These are phyloP conservation scores for Naso thynnoides DNA, from an alignment of 2,797 vertebrate species.

Conservation along the genomic window DNA sequence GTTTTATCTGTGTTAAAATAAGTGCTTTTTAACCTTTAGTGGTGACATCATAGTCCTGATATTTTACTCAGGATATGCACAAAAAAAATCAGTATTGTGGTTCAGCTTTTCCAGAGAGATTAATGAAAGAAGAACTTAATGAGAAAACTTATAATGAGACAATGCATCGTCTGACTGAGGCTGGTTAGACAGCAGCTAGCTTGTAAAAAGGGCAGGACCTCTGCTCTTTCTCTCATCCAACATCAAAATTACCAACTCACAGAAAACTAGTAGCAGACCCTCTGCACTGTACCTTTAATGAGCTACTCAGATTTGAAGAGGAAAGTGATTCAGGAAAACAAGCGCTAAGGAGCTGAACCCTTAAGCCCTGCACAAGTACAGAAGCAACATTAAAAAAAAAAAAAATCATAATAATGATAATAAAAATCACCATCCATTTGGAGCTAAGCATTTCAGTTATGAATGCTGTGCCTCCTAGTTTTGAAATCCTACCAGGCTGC, in stretches of 20 bases:
- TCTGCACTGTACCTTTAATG: constrained; percentile 8
- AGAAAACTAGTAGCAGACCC: neutral
- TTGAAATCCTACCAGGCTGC: too few relatives aligned
- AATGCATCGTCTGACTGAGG: neutral
- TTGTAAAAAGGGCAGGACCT: neutral
- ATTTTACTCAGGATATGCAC: neutral
- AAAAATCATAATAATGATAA: too few relatives aligned
- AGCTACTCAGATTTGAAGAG: neutral
- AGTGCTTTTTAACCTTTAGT: neutral
- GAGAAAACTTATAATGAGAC: constrained; percentile 1
- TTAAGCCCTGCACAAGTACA: neutral
- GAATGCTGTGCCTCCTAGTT: too few relatives aligned
- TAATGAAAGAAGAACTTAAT: too few relatives aligned
- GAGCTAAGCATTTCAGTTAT: neutral
- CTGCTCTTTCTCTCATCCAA: neutral
- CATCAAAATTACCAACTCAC: neutral
- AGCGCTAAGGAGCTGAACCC: neutral
- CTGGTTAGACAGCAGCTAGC: neutral
- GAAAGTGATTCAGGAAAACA: neutral
- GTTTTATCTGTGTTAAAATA: neutral
- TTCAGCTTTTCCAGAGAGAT: neutral
- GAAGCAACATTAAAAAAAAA: neutral
- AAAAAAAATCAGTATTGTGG: too few relatives aligned
- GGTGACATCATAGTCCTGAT: neutral
- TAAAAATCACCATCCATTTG: neutral